Conservation (phyloP, 2,113 vertebrate genomes). For the Piprites chloris region DNA sequence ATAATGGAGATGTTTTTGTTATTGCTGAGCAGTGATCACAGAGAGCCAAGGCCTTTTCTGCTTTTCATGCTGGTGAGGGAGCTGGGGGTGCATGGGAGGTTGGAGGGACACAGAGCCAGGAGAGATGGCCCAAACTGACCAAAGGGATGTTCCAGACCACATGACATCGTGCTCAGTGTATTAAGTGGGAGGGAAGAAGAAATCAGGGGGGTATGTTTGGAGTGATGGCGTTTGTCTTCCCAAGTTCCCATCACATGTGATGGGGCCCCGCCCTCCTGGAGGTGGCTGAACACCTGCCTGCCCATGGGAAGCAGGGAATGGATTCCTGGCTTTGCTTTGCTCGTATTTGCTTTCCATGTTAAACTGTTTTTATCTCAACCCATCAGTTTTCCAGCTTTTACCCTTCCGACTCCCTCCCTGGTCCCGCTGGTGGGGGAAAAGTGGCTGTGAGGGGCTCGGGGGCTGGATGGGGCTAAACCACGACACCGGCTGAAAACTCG, state of each 20-base stretch:
- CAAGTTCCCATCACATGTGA: not conserved
- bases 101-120: not conserved
- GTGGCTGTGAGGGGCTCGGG: not conserved
- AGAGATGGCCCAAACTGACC: not conserved
- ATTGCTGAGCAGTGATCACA: not conserved
- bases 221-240: not conserved
- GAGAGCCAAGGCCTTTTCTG: not conserved
- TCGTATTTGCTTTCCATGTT: not conserved
- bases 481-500: not conserved
- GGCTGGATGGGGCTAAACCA: not conserved
- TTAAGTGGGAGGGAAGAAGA: not conserved
- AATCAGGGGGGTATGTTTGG: not conserved
- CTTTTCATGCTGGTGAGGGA: not conserved
- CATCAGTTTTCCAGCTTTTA: not conserved
- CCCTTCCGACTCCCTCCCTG: not conserved
- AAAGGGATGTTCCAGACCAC: not conserved
- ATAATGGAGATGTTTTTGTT: not conserved
- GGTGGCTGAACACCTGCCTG: not conserved
- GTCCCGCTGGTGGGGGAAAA: not conserved
- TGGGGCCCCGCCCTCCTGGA: not conserved
- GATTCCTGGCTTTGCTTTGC: not conserved
- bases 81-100: too few species aligned
- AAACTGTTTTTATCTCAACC: not conserved
- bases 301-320: not conserved
- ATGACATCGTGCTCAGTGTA: rapidly evolving